These are phyloP conservation scores for Thermophis baileyi DNA, from an alignment of 2,113 vertebrate species.

Conservation along the genomic window DNA sequence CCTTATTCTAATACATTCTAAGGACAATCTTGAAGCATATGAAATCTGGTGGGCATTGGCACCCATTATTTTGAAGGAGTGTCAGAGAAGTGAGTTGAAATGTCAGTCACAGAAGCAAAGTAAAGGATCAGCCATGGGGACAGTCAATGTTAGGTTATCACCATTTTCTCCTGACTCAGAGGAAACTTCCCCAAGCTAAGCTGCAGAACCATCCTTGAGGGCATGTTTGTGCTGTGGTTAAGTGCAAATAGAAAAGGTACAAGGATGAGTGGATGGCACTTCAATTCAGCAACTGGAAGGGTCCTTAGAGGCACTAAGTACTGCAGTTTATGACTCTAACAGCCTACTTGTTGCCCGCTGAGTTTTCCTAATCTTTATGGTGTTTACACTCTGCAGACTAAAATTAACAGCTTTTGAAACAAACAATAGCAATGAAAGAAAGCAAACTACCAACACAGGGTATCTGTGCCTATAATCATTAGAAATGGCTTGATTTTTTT, in stretches of 20 bases:
- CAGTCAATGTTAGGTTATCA: neutral
- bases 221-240: neutral
- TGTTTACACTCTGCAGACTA: constrained; percentile 21
- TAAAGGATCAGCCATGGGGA: neutral
- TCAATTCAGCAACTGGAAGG: constrained; percentile 1
- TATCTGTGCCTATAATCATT: constrained; percentile 19
- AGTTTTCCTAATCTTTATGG: constrained; percentile 40
- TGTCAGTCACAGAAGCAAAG: neutral
- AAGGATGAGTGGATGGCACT: neutral
- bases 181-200: neutral
- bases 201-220: neutral
- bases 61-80: neutral
- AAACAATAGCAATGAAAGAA: constrained; percentile 25
- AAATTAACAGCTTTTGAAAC: constrained; percentile 26
- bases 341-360: constrained; percentile 15
- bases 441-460: constrained; percentile 19
- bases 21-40: neutral
- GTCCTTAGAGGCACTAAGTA: constrained; percentile 24
- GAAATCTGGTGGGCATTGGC: neutral
- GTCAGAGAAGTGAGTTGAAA: neutral
- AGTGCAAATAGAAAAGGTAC: neutral
- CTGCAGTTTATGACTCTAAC: neutral
- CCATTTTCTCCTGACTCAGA: neutral
- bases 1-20: neutral
- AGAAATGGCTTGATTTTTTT: constrained; percentile 32